These are phyloP conservation scores for Pangasius larnaudii DNA, from an alignment of 2,797 vertebrate genomes.

Conservation along the genomic window DNA sequence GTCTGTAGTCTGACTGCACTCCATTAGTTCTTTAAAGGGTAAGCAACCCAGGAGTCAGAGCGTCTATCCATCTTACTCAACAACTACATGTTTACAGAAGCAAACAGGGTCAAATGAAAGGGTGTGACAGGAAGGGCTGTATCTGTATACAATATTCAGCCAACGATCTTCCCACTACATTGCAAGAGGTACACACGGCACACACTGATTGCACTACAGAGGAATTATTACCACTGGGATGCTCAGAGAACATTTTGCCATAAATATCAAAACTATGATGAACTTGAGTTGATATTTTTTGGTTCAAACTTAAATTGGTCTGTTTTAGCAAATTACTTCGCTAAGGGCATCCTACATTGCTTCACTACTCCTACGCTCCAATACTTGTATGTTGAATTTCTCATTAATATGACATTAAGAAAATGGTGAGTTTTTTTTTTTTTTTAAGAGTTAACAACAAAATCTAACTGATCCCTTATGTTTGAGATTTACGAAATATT, in stretches of 20 bases:
- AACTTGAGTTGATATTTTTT: neutral
- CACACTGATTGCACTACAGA: neutral
- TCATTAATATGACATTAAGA: neutral
- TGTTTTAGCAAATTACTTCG: no score
- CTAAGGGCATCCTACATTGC: neutral
- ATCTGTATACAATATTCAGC: constrained; percentile 17
- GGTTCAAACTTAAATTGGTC: neutral
- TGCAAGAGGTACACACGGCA: neutral
- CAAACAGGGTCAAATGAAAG: constrained; percentile 38
- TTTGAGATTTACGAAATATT: neutral
- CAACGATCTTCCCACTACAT: constrained; percentile 15
- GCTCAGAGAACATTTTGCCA: neutral
- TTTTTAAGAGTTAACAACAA: neutral
- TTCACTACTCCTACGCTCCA: neutral
- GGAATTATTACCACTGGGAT: neutral
- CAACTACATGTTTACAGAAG: constrained; percentile 29
- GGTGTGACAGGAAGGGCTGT: constrained; percentile 23
- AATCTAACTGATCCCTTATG: neutral
- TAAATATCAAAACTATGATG: neutral
- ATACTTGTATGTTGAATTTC: neutral
- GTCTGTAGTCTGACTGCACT: constrained; percentile 41
- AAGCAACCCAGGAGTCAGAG: constrained; percentile 21
- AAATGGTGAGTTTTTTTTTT: neutral
- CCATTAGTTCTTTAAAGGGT: constrained; percentile 55
- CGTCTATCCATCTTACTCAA: constrained; percentile 51